phyloP scores from a whole-genome alignment of 2,888 invertebrate species.

The Spicauda simplicius region DNA sequence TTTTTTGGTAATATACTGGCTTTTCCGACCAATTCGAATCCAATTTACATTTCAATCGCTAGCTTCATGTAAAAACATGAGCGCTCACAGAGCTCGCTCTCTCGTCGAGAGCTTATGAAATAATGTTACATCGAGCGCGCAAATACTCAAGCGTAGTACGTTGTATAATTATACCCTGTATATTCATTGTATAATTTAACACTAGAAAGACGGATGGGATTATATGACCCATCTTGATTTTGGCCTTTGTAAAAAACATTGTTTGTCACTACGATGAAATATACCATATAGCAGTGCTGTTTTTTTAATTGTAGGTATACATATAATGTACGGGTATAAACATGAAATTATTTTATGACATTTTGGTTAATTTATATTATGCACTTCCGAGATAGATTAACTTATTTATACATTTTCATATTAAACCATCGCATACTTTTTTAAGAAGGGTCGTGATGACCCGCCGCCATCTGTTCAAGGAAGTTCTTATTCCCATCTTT shows the following conservation, averaged over 20 bases:
- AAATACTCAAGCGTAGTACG: constrained; percentile 34
- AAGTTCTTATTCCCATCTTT: neutral
- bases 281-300: too few relatives aligned
- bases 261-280: neutral
- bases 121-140: constrained; percentile 53
- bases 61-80: constrained; percentile 48
- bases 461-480: neutral
- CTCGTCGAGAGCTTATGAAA: constrained; percentile 39
- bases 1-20: constrained; percentile 36
- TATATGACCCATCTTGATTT: neutral
- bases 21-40: constrained; percentile 40
- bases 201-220: neutral
- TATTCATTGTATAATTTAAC: constrained; percentile 43
- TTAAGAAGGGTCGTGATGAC: neutral
- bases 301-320: too few relatives aligned
- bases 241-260: neutral
- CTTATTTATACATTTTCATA: neutral
- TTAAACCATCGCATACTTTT: neutral
- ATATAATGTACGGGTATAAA: too few relatives aligned
- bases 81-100: constrained; percentile 32
- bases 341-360: too few relatives aligned
- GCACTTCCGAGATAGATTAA: too few relatives aligned
- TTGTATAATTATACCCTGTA: constrained; percentile 16
- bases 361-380: too few relatives aligned
- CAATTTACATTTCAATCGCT: constrained; percentile 47